Conservation (phyloP, 1,140 invertebrate genomes). For the Trichoplusia ni region DNA sequence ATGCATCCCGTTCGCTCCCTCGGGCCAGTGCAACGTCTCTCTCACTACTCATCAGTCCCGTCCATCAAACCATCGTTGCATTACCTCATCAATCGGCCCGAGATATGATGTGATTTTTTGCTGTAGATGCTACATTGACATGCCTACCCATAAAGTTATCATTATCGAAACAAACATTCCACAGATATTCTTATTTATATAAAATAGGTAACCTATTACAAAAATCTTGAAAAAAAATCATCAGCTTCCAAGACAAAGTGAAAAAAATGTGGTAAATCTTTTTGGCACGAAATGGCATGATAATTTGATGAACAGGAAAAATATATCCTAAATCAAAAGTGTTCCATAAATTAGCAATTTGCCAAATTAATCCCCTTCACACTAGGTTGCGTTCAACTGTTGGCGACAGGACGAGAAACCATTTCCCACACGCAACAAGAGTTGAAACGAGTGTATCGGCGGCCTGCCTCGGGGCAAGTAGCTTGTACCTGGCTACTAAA, state of each 20-base stretch:
- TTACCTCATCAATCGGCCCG: constrained; percentile 64
- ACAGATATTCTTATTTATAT: neutral
- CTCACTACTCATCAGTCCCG: constrained; percentile 45
- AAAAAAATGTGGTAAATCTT: too few species aligned
- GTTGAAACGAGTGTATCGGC: constrained; percentile 29
- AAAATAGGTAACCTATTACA: neutral
- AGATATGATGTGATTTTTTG: constrained; percentile 54
- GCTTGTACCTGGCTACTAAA: constrained; percentile 52
- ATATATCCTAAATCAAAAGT: neutral
- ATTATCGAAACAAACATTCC: constrained; percentile 13
- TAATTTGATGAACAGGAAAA: neutral
- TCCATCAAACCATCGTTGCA: constrained; percentile 53
- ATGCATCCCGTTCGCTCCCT: constrained; percentile 60
- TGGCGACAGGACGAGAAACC: constrained; percentile 40
- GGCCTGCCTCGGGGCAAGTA: constrained; percentile 38
- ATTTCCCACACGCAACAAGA: constrained; percentile 52
- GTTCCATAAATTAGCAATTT: constrained; percentile 2
- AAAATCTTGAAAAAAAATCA: too few species aligned
- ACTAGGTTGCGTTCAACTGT: constrained; percentile 11
- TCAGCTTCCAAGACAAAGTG: too few species aligned
- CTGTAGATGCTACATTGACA: constrained; percentile 38
- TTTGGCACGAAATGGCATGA: too few species aligned
- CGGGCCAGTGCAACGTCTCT: constrained; percentile 42
- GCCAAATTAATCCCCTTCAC: constrained; percentile 5
- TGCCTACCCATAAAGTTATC: constrained; percentile 13